phyloP scores from a whole-genome alignment of 2,113 vertebrate species.

The Falcunculus frontatus region DNA sequence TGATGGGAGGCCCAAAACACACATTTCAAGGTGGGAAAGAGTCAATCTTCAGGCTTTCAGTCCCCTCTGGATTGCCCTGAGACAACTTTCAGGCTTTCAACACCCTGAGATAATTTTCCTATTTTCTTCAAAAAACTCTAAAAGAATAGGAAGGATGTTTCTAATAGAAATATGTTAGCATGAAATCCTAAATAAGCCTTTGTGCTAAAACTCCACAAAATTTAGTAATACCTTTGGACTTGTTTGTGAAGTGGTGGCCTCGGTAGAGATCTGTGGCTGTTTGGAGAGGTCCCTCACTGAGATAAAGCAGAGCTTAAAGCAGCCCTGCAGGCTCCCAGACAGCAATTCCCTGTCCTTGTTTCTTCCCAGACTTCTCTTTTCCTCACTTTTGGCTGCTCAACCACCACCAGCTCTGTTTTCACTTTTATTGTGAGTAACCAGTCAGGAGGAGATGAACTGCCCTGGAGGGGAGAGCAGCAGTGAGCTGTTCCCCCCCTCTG shows the following conservation, averaged over 20 bases:
- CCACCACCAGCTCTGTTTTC: not conserved
- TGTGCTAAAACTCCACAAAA: not conserved
- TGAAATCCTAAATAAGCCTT: not conserved
- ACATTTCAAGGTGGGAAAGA: not conserved
- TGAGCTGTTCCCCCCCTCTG: not conserved
- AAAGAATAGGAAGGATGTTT: not conserved
- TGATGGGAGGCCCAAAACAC: not conserved
- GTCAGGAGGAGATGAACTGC: not conserved
- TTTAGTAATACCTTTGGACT: not conserved
- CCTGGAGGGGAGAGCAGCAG: not conserved
- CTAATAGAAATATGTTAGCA: not conserved
- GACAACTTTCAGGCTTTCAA: not conserved
- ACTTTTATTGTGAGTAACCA: not conserved
- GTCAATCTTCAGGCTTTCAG: not conserved
- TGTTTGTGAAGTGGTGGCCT: not conserved
- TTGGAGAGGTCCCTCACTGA: not conserved
- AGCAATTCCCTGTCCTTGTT: not conserved
- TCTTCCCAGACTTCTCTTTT: not conserved
- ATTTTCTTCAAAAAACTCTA: not conserved
- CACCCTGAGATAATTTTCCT: not conserved
- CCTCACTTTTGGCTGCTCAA: not conserved
- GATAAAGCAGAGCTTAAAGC: not conserved
- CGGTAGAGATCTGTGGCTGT: accelerated
- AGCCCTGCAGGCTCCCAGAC: not conserved
- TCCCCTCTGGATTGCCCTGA: not conserved